A percentile compares a stretch with the other conserved stretches of the same genome.
Evolutionary conservation across 2,797 vertebrate species (phyloP).

Genomic region (Hafferia zeledoni): DNA sequence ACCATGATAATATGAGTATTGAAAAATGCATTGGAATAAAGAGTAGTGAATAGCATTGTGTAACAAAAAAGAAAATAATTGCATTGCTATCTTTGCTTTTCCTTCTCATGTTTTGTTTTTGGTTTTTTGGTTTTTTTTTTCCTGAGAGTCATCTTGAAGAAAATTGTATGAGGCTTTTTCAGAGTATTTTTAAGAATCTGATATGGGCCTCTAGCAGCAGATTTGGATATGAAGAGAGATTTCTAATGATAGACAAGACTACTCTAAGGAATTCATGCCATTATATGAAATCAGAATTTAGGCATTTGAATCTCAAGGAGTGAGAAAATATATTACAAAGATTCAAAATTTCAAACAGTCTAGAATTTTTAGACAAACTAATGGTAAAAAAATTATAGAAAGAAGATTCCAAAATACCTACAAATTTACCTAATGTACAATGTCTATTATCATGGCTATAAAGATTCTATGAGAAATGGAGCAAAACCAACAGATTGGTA

Average conservation of each 20-base stretch:
- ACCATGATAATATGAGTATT: not conserved
- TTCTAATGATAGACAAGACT: not conserved
- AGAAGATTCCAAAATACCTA: not conserved
- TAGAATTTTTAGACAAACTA: not conserved
- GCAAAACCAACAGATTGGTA: not conserved
- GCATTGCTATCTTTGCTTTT: not conserved
- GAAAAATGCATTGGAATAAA: not conserved
- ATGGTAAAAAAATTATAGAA: not conserved
- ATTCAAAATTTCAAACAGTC: not conserved
- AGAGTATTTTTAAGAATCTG: not conserved
- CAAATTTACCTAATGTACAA: not conserved
- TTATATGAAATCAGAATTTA: not conserved
- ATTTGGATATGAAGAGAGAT: not conserved
- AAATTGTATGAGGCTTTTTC: not conserved
- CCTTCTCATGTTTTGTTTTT: accelerated
- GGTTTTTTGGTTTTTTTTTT: not conserved
- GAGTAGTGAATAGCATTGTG: not conserved
- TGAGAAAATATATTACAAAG: not conserved
- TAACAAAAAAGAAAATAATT: not conserved
- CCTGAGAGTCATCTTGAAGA: not conserved
- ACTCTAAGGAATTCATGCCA: not conserved
- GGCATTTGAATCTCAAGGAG: not conserved
- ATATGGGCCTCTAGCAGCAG: not conserved
- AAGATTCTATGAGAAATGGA: not conserved
- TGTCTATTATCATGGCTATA: not conserved